A percentile compares a stretch with the other conserved stretches of the same genome.
Evolutionary conservation across 2,797 vertebrate species (phyloP).

Genomic region (Falco columbarius): DNA sequence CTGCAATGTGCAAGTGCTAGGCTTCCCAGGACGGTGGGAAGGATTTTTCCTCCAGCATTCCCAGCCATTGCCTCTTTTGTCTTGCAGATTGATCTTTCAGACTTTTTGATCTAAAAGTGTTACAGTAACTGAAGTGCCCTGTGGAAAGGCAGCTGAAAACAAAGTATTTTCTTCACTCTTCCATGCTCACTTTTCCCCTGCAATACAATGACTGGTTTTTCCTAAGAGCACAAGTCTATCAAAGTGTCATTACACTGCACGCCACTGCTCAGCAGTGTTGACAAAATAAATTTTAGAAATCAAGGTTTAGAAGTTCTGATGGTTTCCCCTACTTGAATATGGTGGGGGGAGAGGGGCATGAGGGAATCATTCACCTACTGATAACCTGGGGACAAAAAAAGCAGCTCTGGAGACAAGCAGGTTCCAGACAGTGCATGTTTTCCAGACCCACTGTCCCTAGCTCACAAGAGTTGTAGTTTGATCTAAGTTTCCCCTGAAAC

Average conservation of each 20-base stretch:
- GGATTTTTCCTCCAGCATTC: not conserved
- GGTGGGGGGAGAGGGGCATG: no score
- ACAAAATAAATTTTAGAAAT: not conserved
- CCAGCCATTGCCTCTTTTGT: not conserved
- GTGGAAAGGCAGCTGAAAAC: not conserved
- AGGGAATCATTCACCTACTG: not conserved
- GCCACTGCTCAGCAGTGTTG: not conserved
- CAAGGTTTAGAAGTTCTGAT: not conserved
- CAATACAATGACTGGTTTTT: not conserved
- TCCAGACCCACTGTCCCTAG: not conserved
- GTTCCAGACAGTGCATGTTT: not conserved
- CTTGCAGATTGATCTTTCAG: not conserved
- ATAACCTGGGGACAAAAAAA: not conserved
- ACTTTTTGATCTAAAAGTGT: not conserved
- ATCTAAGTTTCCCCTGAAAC: not conserved
- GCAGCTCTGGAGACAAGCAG: not conserved
- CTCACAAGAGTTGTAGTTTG: not conserved
- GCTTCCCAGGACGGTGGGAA: not conserved
- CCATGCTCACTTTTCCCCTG: not conserved
- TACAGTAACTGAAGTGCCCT: not conserved
- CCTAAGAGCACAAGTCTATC: not conserved
- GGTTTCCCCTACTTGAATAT: not conserved
- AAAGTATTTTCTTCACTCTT: not conserved
- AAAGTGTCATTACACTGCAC: not conserved
- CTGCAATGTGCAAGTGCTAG: not conserved